Conservation (phyloP, 53 echinoderm and acorn worm species). For the Temnopleurus reevesii region DNA sequence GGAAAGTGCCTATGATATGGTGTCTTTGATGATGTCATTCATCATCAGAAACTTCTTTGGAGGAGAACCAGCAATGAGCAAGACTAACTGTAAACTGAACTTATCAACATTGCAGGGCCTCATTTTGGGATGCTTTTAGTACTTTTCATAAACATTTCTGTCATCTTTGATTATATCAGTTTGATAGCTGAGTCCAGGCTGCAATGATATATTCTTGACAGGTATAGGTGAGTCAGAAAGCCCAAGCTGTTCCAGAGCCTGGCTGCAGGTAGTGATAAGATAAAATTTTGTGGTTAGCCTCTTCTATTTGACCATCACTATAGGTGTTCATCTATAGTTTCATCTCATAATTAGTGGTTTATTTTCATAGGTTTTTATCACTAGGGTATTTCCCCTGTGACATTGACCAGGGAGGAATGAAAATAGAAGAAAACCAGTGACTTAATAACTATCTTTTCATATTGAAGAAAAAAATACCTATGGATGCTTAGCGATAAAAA, state of each 20-base stretch:
- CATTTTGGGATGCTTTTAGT: slow-evolving; percentile 7
- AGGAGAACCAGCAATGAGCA: no score
- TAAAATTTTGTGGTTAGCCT: not conserved
- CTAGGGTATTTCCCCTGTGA: not conserved
- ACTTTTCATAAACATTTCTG: not conserved
- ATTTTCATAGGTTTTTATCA: not conserved
- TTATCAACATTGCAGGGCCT: not conserved
- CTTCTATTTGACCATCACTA: not conserved
- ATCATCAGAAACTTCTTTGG: not conserved
- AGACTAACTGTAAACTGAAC: no score
- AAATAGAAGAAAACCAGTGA: no score
- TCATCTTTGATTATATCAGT: slow-evolving; percentile 16
- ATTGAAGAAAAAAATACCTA: no score
- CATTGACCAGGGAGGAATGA: not conserved
- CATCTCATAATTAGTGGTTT: not conserved
- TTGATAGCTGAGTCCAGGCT: not conserved
- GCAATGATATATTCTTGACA: slow-evolving; percentile 3
- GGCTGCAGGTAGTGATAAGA: not conserved
- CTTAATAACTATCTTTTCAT: no score
- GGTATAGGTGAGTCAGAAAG: not conserved
- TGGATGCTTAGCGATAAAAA: no score
- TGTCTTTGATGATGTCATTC: slow-evolving; percentile 1
- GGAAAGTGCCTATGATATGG: no score
- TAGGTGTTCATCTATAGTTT: not conserved
- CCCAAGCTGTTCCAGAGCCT: slow-evolving; percentile 7